phyloP scores from a whole-genome alignment of 2,888 invertebrate genomes.

The Nysson spinosus region DNA sequence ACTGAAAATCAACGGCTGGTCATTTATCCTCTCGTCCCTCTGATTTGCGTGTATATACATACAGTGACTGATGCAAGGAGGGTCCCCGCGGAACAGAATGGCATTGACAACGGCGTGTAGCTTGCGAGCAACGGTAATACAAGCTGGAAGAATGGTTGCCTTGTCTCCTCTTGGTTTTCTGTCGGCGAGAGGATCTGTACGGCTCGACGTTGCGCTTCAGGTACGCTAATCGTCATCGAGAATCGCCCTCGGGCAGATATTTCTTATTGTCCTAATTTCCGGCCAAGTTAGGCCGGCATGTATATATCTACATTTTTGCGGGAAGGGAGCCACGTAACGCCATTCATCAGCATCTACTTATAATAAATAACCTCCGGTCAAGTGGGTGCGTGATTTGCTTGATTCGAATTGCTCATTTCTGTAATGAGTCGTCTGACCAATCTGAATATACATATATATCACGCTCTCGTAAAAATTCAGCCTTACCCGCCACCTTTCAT shows the following conservation, averaged over 20 bases:
- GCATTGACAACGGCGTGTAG: conserved; percentile 43
- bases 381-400: conserved; percentile 28
- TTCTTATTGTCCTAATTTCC: conserved; percentile 56
- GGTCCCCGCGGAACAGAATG: conserved; percentile 39
- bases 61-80: conserved; percentile 14
- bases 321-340: conserved; percentile 19
- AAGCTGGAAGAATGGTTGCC: conserved; percentile 52
- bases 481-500: conserved; percentile 5
- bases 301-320: neutral
- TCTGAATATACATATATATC: conserved; percentile 22
- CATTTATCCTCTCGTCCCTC: neutral
- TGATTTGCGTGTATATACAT: conserved; percentile 23
- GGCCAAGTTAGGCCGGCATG: conserved; percentile 1
- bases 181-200: conserved; percentile 24
- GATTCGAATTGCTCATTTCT: conserved; percentile 39
- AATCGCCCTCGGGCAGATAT: conserved; percentile 32
- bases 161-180: conserved; percentile 39
- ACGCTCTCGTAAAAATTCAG: conserved; percentile 24
- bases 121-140: conserved; percentile 49
- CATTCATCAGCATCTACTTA: conserved; percentile 54
- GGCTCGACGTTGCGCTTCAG: conserved; percentile 15
- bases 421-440: conserved; percentile 28
- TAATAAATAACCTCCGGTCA: conserved; percentile 50
- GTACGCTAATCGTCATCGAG: conserved; percentile 49
- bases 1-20: conserved; percentile 32